Evolutionary conservation across 2,113 vertebrate species (phyloP).

Genomic region (Gallinago media): DNA sequence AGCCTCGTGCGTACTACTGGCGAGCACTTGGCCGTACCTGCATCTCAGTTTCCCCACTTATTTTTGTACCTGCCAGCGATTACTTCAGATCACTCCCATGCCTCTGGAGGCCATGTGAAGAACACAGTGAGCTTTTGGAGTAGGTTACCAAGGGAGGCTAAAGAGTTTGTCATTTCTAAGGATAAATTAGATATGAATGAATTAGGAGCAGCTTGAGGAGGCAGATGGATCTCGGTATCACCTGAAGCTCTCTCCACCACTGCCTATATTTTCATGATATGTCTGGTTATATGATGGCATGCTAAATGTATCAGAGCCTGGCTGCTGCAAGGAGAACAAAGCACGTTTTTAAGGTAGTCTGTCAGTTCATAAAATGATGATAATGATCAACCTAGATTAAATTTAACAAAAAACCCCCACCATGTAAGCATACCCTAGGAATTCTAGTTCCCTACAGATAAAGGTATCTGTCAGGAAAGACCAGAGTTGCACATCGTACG

Average conservation of each 20-base stretch:
- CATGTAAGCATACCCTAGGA: not conserved
- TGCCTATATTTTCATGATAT: not conserved
- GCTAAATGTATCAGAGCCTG: not conserved
- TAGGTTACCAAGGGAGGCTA: not conserved
- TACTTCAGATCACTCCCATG: not conserved
- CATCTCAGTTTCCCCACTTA: not conserved
- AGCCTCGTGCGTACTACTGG: not conserved
- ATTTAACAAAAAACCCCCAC: not conserved
- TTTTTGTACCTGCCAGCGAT: not conserved
- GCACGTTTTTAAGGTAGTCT: not conserved
- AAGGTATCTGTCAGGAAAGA: not conserved
- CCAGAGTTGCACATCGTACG: not conserved
- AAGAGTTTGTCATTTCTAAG: not conserved
- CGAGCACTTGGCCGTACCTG: not conserved
- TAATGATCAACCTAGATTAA: not conserved
- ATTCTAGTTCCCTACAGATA: not conserved
- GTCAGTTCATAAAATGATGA: not conserved
- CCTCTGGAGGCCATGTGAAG: not conserved
- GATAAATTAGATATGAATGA: not conserved
- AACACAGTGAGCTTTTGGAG: not conserved
- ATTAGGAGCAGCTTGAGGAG: not conserved
- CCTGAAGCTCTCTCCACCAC: not conserved
- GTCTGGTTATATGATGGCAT: not conserved
- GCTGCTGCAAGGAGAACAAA: not conserved
- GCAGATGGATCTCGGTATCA: not conserved